These are phyloP conservation scores for Periplaneta americana DNA, from an alignment of 1,140 invertebrate species.

Conservation along the genomic window DNA sequence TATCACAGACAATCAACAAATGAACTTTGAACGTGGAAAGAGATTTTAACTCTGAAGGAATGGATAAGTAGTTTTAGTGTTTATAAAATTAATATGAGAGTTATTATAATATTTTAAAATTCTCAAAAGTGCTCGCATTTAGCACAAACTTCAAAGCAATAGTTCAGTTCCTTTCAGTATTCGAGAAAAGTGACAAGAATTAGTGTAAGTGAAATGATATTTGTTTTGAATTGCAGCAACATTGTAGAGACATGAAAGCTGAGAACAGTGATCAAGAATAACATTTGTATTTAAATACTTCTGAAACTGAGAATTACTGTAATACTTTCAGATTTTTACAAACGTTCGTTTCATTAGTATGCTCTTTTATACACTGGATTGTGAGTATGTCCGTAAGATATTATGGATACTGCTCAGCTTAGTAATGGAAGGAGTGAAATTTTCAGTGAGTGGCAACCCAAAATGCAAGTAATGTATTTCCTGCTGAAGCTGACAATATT, in stretches of 20 bases:
- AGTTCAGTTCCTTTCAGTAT: not conserved
- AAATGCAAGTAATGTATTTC: not conserved
- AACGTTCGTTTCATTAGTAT: too few relatives aligned
- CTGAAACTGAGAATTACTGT: not conserved
- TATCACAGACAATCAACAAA: too few relatives aligned
- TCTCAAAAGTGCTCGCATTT: not conserved
- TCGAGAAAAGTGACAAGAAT: not conserved
- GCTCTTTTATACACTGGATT: not conserved
- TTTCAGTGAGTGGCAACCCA: not conserved
- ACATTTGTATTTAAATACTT: not conserved
- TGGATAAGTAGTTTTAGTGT: too few relatives aligned
- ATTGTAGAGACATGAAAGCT: not conserved
- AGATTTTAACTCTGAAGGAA: too few relatives aligned
- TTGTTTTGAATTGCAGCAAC: not conserved
- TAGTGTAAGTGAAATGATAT: not conserved
- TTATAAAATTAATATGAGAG: too few relatives aligned
- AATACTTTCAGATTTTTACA: too few relatives aligned
- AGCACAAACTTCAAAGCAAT: not conserved
- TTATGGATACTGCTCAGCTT: not conserved
- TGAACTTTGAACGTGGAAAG: too few relatives aligned
- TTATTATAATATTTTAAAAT: too few relatives aligned
- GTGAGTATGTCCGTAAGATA: not conserved
- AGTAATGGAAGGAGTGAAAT: not conserved
- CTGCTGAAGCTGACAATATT: not conserved
- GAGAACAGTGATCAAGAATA: not conserved